Base-by-base conservation (phyloP, 2,888 invertebrate species). In the Mactromeris polynyma region DNA sequence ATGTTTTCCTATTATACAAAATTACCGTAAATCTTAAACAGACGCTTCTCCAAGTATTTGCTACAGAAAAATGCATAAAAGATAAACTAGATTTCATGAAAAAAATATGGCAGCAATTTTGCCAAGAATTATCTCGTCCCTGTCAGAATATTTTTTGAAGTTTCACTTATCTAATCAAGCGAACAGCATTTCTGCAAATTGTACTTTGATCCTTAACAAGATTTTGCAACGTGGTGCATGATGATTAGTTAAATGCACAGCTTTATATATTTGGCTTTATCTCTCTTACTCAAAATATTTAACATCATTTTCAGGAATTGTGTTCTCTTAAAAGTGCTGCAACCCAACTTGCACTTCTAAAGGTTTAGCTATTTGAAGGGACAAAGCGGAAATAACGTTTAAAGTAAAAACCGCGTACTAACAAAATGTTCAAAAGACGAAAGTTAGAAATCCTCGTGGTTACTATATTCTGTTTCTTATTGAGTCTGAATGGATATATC, bases 151-250 rank as follows among this genome's bases (percentile, higher is more conserved):
- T 26, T 19, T 64, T 64, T 26, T 64, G 58, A 64, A 26, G 26
- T n/a, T 64, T n/a, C 58, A 64, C 58, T 64, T 64, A 64, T 64
- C 58, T 64, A 64, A 64, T 64, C 58, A 64, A 64, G 9, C 1
- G 9, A 46, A 17, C 46, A 46, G 3, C 6, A 2, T 51, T 2
- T 51, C 19, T 51, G 51, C 51, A 51, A 51, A 64, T 9, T 64
- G 58, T 26, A 26, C 58, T 64, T 64, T 64, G 26, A 64, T 64
- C 58, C 26, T 64, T 26, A 64, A 64, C 11, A 64, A 64, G n/a
- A 64, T 64, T n/a, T 26, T 64, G 58, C 58, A 64, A n/a, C 7
- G 58, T n/a, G 58, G 58, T 26, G 58, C 58, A 64, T 26, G 9
- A n/a, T 58, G 58, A n/a, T 58, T 2, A 58, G 21, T 2, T 19